Evolutionary conservation across 2,113 vertebrate species (phyloP), one percentile per base, ranked within the genome.

Genomic region (Melospiza melodia): DNA sequence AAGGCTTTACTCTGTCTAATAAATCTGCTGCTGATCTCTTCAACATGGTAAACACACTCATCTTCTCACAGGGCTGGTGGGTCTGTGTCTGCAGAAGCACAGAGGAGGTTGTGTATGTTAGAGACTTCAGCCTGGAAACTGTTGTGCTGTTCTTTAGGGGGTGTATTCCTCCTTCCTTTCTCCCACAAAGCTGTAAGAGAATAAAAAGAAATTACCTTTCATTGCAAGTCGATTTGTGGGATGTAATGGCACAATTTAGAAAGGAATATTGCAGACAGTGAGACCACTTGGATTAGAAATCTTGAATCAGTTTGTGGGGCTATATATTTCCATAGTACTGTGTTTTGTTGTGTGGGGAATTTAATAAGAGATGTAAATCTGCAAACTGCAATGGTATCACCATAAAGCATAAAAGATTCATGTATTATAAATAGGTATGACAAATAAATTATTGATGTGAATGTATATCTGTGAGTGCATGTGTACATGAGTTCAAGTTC

Each of bases 361-460:
- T 98, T 97, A 98, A 97, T 97, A 95, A 95, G 84, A 96, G 93
- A 96, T 92, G 95, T 97, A 95, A 97, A 97, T 96, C 94, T 97
- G 92, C 79, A 95, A 96, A 81, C 71, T 96, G 82, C 67, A 57
- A 89, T 62, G 90, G 51, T 92, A 96, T 87, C 86, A 90, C 81
- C 82, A 97, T 91, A 96, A 95, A 98, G 96, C 93, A 97, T 94
- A 95, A 98, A 98, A 98, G 95, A 98, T 97, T 98, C 89, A 98
- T 98, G 93, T 97, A 97, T 97, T 98, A 98, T 98, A 97, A 96
- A 97, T 96, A 90, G 95, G 74, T 96, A 96, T 87, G 97, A 96
- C 97, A 96, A 98, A 98, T 98, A 97, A 98, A 98, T 97, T 94
- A 97, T 98, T 95, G 72, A 97, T 76, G 59, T 52, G 87, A 95